phyloP scores from a whole-genome alignment of 53 echinoderm and acorn worm genomes.

The Patiria pectinifera region DNA sequence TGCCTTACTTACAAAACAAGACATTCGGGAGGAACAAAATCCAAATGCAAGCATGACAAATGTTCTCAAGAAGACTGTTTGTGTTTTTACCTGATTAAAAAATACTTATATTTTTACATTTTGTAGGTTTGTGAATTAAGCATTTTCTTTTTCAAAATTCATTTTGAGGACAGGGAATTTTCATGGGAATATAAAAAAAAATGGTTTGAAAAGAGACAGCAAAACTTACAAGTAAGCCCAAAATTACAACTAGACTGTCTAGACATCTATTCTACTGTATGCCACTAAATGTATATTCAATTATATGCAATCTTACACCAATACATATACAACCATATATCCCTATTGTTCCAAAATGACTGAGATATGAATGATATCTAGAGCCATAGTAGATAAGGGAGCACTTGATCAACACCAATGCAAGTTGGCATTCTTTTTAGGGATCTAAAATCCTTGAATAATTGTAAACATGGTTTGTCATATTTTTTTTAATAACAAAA shows the following conservation, averaged over 20 bases:
- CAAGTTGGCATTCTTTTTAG: not conserved
- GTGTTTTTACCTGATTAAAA: conserved; percentile 1
- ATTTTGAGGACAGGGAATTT: conserved; percentile 22
- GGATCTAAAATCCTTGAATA: not conserved
- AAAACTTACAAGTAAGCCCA: conserved; percentile 25
- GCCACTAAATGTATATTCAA: conserved; percentile 33
- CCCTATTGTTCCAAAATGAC: conserved; percentile 6
- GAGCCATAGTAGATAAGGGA: conserved; percentile 11
- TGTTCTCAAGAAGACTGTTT: conserved; percentile 15
- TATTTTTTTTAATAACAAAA: not conserved
- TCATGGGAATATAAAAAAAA: conserved; percentile 12
- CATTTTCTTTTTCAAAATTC: not conserved
- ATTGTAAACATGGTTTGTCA: too few species aligned
- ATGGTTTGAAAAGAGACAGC: conserved; percentile 2
- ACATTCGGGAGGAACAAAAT: not conserved
- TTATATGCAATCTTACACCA: conserved; percentile 52
- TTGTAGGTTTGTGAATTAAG: conserved; percentile 14
- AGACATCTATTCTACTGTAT: conserved; percentile 23
- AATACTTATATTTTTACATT: conserved; percentile 3
- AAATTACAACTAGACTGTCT: conserved; percentile 7
- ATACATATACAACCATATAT: conserved; percentile 60
- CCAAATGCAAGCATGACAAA: not conserved
- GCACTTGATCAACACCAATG: not conserved
- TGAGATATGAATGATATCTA: conserved; percentile 2
- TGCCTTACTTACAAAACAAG: conserved; percentile 25